These are phyloP conservation scores for Procavia capensis DNA, from an alignment of 2,113 vertebrate species.

Conservation along the genomic window DNA sequence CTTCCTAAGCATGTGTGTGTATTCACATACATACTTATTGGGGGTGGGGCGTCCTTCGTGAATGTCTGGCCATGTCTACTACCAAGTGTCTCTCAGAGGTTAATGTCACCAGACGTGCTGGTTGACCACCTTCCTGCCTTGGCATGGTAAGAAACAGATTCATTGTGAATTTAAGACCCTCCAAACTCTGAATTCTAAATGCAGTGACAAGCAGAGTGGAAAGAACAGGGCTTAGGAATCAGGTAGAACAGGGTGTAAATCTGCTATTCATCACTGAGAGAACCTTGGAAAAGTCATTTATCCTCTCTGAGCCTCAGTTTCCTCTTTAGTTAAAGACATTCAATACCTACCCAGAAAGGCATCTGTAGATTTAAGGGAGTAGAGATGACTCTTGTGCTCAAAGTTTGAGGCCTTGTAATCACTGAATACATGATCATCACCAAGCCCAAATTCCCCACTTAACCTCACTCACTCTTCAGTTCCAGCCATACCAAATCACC, in stretches of 20 bases:
- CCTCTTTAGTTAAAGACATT: not conserved
- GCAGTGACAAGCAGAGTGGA: not conserved
- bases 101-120: not conserved
- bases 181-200: not conserved
- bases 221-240: not conserved
- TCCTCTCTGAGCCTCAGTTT: not conserved
- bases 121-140: not conserved
- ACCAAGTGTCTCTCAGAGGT: not conserved
- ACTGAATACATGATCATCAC: not conserved
- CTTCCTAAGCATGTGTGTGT: not conserved
- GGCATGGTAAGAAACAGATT: not conserved
- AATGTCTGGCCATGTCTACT: not conserved
- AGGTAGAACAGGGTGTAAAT: not conserved
- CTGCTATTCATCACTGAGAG: not conserved
- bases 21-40: fast-evolving
- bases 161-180: not conserved
- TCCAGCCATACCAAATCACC: conserved; percentile 2
- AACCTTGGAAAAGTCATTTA: not conserved
- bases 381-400: not conserved
- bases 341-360: not conserved
- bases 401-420: not conserved
- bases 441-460: not conserved
- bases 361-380: not conserved
- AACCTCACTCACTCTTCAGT: not conserved
- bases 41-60: not conserved